These are phyloP conservation scores for Sogatella furcifera DNA, from an alignment of 1,140 invertebrate genomes.

Conservation along the genomic window DNA sequence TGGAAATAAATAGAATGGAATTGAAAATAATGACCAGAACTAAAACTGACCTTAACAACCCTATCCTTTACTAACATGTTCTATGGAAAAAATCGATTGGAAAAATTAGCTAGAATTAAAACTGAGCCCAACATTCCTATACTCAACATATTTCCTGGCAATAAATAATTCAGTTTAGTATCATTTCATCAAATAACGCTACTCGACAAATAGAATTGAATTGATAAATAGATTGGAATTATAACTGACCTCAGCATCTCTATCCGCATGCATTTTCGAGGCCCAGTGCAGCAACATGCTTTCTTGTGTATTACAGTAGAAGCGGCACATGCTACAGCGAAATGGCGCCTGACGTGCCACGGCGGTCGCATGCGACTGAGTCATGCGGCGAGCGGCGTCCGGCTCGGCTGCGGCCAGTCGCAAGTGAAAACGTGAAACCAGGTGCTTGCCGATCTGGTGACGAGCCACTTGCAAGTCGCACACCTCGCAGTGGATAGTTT, in stretches of 20 bases:
- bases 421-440: slow-evolving; percentile 74
- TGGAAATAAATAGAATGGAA: too few species aligned
- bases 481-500: slow-evolving; percentile 41
- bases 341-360: slow-evolving; percentile 63
- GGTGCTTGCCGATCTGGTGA: slow-evolving; percentile 65
- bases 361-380: slow-evolving; percentile 51
- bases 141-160: too few species aligned
- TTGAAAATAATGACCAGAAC: too few species aligned
- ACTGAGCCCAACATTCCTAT: too few species aligned
- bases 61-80: too few species aligned
- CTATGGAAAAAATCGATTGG: too few species aligned
- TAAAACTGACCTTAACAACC: too few species aligned
- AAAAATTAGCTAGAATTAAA: too few species aligned
- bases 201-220: too few species aligned
- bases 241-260: slow-evolving; percentile 33
- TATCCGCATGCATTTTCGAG: slow-evolving; percentile 45
- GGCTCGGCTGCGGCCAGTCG: slow-evolving; percentile 40
- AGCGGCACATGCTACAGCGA: slow-evolving; percentile 70
- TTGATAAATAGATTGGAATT: background rate
- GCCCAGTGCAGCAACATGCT: slow-evolving; percentile 65
- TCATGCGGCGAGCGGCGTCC: slow-evolving; percentile 42
- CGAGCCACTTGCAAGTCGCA: slow-evolving; percentile 54
- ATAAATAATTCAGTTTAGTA: too few species aligned
- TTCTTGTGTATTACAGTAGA: slow-evolving; percentile 67
- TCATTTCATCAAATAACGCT: too few species aligned